A percentile compares a stretch with the other conserved stretches of the same genome.
Evolutionary conservation across 2,797 vertebrate species (phyloP).

Genomic region (Eulemur coronatus): DNA sequence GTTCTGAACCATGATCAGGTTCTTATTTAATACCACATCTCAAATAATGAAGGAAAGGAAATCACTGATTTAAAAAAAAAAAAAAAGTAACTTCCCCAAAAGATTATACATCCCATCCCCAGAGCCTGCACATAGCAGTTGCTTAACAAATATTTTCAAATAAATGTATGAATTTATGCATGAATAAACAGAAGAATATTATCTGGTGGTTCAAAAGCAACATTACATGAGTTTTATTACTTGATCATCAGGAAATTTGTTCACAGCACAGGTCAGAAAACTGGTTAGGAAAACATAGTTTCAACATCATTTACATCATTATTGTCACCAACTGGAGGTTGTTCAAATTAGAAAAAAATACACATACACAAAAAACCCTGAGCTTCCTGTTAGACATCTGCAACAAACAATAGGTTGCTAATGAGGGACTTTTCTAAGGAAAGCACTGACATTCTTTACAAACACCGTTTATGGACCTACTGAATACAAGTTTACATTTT

Average conservation of each 20-base stretch:
- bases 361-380: background rate
- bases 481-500: background rate
- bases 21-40: background rate
- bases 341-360: background rate
- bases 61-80: background rate
- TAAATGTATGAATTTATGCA: background rate
- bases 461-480: background rate
- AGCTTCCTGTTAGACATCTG: background rate
- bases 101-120: background rate
- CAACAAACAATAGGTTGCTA: background rate
- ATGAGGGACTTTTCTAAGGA: background rate
- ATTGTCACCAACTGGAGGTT: background rate
- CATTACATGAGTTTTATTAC: background rate
- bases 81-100: background rate
- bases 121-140: background rate
- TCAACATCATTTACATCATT: background rate
- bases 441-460: background rate
- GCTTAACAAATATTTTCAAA: background rate
- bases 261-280: constrained; percentile 20
- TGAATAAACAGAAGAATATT: background rate
- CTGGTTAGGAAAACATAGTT: background rate
- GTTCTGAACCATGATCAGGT: background rate
- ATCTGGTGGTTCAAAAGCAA: background rate
- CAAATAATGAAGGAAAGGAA: constrained; percentile 2
- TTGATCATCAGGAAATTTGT: background rate